Conservation (phyloP, 2,888 invertebrate genomes). For the Anthophora plumipes region DNA sequence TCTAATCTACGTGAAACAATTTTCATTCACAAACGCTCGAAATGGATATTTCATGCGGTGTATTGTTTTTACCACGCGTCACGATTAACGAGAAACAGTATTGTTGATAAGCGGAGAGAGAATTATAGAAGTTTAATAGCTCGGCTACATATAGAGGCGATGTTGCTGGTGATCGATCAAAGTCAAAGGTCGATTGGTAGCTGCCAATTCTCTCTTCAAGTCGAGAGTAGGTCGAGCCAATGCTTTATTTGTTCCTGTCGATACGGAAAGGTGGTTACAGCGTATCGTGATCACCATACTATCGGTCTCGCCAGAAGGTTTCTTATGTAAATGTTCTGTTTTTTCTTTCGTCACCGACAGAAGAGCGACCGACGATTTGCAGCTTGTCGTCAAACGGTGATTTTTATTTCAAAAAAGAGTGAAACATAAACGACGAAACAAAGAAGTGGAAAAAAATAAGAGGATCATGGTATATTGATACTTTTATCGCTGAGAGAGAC, state of each 20-base stretch:
- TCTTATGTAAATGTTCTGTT: conserved; percentile 56
- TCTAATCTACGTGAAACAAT: not conserved
- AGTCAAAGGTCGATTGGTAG: conserved; percentile 73
- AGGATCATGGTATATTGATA: not conserved
- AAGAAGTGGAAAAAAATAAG: too few species aligned
- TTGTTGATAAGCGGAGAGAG: conserved; percentile 35
- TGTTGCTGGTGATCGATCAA: conserved; percentile 70
- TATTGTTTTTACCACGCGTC: conserved; percentile 10
- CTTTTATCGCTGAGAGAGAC: not conserved
- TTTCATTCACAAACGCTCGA: not conserved
- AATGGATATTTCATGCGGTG: conserved; percentile 34
- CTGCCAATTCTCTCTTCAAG: conserved; percentile 60
- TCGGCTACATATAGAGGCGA: conserved; percentile 50
- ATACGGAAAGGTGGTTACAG: conserved; percentile 63
- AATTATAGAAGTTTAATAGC: conserved; percentile 68
- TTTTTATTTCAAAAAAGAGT: conserved; percentile 15
- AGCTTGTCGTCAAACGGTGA: conserved; percentile 29
- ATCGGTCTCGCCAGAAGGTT: conserved; percentile 30
- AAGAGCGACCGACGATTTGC: conserved; percentile 47
- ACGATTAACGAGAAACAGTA: conserved; percentile 14
- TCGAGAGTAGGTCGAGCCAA: conserved; percentile 52
- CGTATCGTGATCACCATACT: conserved; percentile 56
- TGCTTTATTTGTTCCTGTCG: conserved; percentile 72
- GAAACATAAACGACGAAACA: not conserved
- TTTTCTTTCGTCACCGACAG: conserved; percentile 16